Percentiles rank a stretch among this genome's conserved stretches.
Evolutionary conservation across 2,797 vertebrate species (phyloP).

Genomic region (Carduelis carduelis): DNA sequence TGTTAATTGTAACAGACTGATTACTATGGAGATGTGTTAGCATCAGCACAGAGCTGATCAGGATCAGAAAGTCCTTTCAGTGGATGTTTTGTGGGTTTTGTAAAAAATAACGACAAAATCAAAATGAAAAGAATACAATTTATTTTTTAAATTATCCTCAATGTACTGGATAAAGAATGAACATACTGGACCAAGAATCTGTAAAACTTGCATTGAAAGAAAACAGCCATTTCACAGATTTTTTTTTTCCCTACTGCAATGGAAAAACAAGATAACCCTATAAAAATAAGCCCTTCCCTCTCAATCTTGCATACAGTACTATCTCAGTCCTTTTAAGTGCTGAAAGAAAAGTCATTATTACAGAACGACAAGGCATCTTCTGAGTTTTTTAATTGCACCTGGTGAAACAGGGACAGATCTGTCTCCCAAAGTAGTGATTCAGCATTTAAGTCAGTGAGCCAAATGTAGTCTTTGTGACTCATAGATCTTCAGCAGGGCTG

Average conservation of each 20-base stretch:
- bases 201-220: background rate
- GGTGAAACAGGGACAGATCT: background rate
- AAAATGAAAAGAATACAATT: background rate
- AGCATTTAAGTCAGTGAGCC: slow-evolving; percentile 3
- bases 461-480: slow-evolving; percentile 26
- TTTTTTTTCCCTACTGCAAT: background rate
- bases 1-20: background rate
- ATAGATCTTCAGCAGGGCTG: slow-evolving; percentile 1
- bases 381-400: slow-evolving; percentile 12
- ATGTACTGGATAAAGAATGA: background rate
- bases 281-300: background rate
- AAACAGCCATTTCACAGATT: background rate
- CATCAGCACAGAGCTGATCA: background rate
- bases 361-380: background rate
- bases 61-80: background rate
- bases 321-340: background rate
- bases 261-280: background rate
- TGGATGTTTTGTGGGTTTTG: background rate
- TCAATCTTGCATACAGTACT: background rate
- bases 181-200: background rate
- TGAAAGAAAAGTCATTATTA: slow-evolving; percentile 15
- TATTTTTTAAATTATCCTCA: background rate
- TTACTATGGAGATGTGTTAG: background rate
- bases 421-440: background rate
- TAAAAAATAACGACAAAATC: background rate